A percentile compares a stretch with the other conserved stretches of the same genome.
These are phyloP conservation scores for Neotragus moschatus DNA, from an alignment of 2,113 vertebrate genomes.

Conservation along the genomic window DNA sequence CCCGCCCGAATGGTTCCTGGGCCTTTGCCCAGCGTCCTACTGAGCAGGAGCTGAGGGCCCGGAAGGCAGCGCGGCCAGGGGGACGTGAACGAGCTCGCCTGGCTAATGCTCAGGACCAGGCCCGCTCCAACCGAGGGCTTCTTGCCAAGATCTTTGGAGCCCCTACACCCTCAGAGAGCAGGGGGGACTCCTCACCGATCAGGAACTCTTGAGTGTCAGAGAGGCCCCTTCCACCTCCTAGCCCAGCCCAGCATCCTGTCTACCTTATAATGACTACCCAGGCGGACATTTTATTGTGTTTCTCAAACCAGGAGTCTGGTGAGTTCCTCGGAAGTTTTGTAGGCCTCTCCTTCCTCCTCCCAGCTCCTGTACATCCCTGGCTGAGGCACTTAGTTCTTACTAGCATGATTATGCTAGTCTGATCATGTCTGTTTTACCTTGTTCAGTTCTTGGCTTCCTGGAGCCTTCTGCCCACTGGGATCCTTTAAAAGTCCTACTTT, in stretches of 20 bases:
- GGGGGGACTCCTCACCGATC: background rate
- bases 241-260: background rate
- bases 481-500: background rate
- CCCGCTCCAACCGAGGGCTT: constrained; percentile 87
- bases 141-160: constrained; percentile 88
- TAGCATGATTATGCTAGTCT: background rate
- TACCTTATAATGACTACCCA: background rate
- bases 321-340: background rate
- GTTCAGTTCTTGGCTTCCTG: background rate
- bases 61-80: constrained; percentile 65
- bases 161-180: constrained; percentile 37
- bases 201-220: background rate
- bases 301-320: background rate
- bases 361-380: background rate
- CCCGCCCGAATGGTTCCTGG: constrained; percentile 76
- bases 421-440: background rate
- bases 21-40: constrained; percentile 88
- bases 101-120: constrained; percentile 80
- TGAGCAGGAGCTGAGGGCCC: constrained; percentile 82
- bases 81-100: constrained; percentile 48
- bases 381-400: background rate
- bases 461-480: background rate
- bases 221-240: background rate
- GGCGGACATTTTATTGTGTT: background rate
- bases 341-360: background rate